Base-by-base conservation (phyloP, 2,113 vertebrate genomes). In the Stegostoma tigrinum region DNA sequence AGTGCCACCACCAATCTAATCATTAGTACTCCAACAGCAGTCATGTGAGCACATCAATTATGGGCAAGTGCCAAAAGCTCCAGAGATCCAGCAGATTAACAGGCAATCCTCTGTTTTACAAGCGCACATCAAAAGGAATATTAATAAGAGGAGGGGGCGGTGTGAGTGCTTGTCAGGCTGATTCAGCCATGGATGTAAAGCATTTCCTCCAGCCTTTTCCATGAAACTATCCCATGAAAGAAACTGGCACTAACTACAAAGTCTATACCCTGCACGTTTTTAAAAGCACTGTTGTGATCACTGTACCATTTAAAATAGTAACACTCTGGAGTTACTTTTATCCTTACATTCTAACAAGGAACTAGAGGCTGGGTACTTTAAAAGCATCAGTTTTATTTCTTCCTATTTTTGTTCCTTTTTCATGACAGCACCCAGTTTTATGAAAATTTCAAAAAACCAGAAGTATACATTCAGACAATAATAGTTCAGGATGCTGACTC, bases 71-170 rank as follows among this genome's bases (percentile, higher is more conserved):
- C 98, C 98, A 98, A 98, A 98, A 98, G 97, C 97, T 97, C 97
- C 98, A 97, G 97, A 98, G 98, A 98, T 98, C 97, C 95, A 96
- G 96, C 97, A 98, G 97, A 98, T 98, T 98, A 98, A 98, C 97
- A 97, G 97, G 97, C 98, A 98, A 98, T 98, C 97, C 97, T 97
- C 97, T 98, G 97, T 98, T 98, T 98, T 98, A 98, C 98, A 98
- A 98, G 97, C 97, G 97, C 96, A 98, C 97, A 98, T 98, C 97
- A 98, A 98, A 98, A 97, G 97, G 97, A 98, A 98, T 98, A 98
- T 98, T 98, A 98, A 98, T 98, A 98, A 98, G 97, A 97, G 97
- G 97, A 97, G 97, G 97, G 96, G 89, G 97, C 96, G 0, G 97
- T 94, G 97, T 97, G 97, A 97, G 97, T 97, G 97, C 97, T 96